Evolutionary conservation across 2,797 vertebrate species (phyloP), one percentile per base, ranked within the genome.

Genomic region (Paguma larvata): DNA sequence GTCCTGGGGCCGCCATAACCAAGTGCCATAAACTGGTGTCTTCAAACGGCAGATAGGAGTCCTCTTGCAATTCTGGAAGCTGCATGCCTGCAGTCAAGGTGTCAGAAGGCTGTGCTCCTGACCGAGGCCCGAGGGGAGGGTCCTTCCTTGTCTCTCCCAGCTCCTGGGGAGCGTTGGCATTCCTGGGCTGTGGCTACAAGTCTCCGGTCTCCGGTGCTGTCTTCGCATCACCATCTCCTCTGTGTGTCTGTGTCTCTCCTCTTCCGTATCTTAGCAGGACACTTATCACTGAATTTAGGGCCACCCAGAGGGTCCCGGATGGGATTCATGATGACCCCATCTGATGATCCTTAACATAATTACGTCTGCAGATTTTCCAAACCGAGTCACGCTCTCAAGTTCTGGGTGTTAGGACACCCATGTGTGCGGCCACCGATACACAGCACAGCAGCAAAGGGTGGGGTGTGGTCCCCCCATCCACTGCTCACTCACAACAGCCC

Each of bases 401-500:
- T 32, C 5, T 10, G 4, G 48, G 15, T 5, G 0, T 67, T 0
- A 41, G 75, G n/a, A 3, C 0, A 44, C 16, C 18, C 16, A 0
- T 7, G 46, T 13, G 6, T 30, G 32, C 23, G 59, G 59, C 11
- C 56, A 5, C 3, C 7, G 12, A 21, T 0, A 0, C 21, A 18
- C 41, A 2, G 51, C n/a, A 0, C 8, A 41, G 75, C 46, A 1
- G 6, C 6, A 2, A 11, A 51, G 48, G 7, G 44, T 4, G 9
- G 48, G 38, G 21, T 10, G 1, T 21, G 32, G 51, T 5, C 62
- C 91, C 48, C 2, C 15, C 12, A 15, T 23, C 44, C 72, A 59
- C 59, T 6, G 8, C 72, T 73, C 23, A 0, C 59, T 23, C 72
- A 86, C 34, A 2, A 65, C 21, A 34, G 0, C 70, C 63, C 38